Base-by-base conservation (phyloP, 1,140 invertebrate species). In the Philopotamus ludificatus region DNA sequence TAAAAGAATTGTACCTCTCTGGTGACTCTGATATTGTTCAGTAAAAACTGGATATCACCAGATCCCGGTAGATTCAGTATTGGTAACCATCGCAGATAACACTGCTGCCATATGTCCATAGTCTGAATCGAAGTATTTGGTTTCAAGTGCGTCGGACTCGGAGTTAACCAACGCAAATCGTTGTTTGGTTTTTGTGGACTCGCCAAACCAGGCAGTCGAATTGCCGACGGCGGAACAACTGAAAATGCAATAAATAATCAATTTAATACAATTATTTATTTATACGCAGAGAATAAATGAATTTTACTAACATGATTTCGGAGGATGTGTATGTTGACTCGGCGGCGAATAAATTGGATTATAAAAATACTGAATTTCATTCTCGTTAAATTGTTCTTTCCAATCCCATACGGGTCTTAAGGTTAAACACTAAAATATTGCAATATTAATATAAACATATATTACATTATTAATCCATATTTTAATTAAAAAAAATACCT, bases 81-180 rank as follows among this genome's bases (percentile, higher is more conserved):
- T 3, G 88, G 86, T 72, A 94, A 83, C 91, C 92, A 95, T 1
- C 93, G 86, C 70, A 92, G 88, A 78, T 94, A 97, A 78, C 92
- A 95, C 73, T 93, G 91, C 47, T 84, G 81, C 93, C 93, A 97
- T n/a, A 96, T 74, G 51, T 90, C 86, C 63, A 94, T 75, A 67
- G 76, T 78, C 3, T 85, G 76, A 42, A 90, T 77, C 16, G 75
- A 74, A 26, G 79, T 79, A 12, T 81, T 74, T 1, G 87, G 84
- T 63, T 80, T 72, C 34, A 89, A 71, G 45, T 70, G 59, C 39
- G 70, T 41, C 20, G 70, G 34, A 68, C 54, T 63, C 25, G n/a
- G 67, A 4, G 50, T 28, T 34, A 63, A 18, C 10, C 63, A 55
- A 7, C 42, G 7, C n/a, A 39, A 26, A 49, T 67, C 59, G 8